A percentile compares a stretch with the other conserved stretches of the same genome.
phyloP scores from a whole-genome alignment of 2,113 vertebrate genomes.

The Xiphias gladius region DNA sequence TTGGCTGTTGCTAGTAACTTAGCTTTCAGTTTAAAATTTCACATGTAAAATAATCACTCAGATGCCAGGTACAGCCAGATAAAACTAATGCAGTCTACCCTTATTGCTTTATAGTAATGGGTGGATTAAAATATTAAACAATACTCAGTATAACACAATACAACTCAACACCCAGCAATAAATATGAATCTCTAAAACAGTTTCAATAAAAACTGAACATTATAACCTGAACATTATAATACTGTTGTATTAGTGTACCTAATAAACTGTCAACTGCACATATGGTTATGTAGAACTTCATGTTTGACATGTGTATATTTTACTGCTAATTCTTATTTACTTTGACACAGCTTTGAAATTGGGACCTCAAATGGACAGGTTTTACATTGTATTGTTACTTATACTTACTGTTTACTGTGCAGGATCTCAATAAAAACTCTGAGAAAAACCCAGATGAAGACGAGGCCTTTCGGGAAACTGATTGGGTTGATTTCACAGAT shows the following conservation, averaged over 20 bases:
- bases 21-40: background rate
- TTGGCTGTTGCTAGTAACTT: background rate
- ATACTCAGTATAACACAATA: background rate
- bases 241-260: background rate
- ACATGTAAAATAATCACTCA: background rate
- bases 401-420: constrained; percentile 22
- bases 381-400: background rate
- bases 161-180: background rate
- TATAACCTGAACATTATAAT: no score
- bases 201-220: no score
- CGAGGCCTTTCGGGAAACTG: constrained; percentile 70
- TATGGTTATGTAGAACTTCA: background rate
- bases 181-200: background rate
- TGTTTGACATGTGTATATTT: background rate
- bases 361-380: background rate
- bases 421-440: constrained; percentile 70
- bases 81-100: background rate
- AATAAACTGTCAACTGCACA: background rate
- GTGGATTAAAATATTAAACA: background rate
- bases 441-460: constrained; percentile 68
- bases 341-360: no score
- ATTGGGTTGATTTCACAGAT: constrained; percentile 79
- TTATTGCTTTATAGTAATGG: background rate
- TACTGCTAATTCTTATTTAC: background rate
- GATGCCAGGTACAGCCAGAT: background rate